Evolutionary conservation across 2,797 vertebrate genomes (phyloP).

Genomic region (Pangasius sanitwongsei): DNA sequence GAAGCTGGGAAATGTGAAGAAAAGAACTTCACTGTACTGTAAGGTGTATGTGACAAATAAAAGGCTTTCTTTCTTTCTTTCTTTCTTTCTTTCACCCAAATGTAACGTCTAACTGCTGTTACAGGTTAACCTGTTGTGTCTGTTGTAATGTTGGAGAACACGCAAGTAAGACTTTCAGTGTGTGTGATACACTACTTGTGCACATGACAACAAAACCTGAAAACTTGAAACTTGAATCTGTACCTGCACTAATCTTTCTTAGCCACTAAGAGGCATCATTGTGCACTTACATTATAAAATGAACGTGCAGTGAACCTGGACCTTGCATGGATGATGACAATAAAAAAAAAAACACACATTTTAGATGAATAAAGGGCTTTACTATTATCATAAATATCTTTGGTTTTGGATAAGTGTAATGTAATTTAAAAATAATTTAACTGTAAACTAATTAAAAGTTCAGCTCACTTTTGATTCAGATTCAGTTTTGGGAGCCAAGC

Average conservation of each 20-base stretch:
- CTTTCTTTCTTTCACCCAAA: not conserved
- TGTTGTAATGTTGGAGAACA: not conserved
- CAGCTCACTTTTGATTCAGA: too few species aligned
- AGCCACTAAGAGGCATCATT: conserved; percentile 5
- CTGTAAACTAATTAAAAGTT: too few species aligned
- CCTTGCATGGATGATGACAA: not conserved
- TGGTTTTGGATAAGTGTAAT: not conserved
- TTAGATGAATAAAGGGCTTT: not conserved
- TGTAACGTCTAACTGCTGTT: not conserved
- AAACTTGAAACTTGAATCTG: not conserved
- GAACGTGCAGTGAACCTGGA: not conserved
- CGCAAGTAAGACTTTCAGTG: not conserved
- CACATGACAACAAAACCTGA: too few species aligned
- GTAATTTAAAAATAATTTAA: not conserved
- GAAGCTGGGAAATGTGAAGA: not conserved
- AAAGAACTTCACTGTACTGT: not conserved
- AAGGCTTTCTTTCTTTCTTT: not conserved
- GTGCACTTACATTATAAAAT: not conserved
- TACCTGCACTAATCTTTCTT: not conserved
- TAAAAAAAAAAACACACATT: not conserved
- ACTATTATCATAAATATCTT: not conserved
- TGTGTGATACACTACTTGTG: not conserved
- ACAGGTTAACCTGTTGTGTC: not conserved
- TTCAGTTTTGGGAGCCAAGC: too few species aligned
- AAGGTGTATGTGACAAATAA: not conserved